A percentile compares a stretch with the other conserved stretches of the same genome.
Conservation (phyloP, 2,888 invertebrate genomes). For the Drosophila kanekoi region DNA sequence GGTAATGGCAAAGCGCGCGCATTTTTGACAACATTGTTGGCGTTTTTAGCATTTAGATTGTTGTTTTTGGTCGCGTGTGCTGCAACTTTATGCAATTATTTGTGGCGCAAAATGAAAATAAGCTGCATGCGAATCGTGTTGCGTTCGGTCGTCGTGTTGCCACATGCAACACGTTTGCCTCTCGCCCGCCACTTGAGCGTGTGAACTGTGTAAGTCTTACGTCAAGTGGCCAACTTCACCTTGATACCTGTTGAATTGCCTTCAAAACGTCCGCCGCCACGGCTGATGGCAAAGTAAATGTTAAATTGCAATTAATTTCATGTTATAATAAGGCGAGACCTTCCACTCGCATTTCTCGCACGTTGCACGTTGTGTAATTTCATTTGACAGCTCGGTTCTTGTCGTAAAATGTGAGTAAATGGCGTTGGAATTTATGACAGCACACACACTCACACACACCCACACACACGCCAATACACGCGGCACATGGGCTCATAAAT, state of each 20-base stretch:
- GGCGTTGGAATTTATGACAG: slow-evolving; percentile 53
- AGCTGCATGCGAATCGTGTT: slow-evolving; percentile 52
- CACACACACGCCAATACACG: slow-evolving; percentile 7
- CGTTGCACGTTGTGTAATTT: slow-evolving; percentile 35
- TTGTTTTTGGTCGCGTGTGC: slow-evolving; percentile 52
- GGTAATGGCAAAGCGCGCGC: slow-evolving; percentile 43
- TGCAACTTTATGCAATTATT: slow-evolving; percentile 64
- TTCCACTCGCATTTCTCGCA: slow-evolving; percentile 30
- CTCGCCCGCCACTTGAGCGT: slow-evolving; percentile 40
- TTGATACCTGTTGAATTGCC: slow-evolving; percentile 72
- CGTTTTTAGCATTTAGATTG: slow-evolving; percentile 19
- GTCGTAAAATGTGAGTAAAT: slow-evolving; percentile 62
- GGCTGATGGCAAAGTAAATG: slow-evolving; percentile 19
- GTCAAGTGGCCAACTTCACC: slow-evolving; percentile 64
- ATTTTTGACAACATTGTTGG: slow-evolving; percentile 60
- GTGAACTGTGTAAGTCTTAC: slow-evolving; percentile 3
- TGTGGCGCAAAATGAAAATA: slow-evolving; percentile 53
- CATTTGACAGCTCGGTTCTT: slow-evolving; percentile 52
- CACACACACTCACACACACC: slow-evolving; percentile 9
- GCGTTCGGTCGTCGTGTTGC: slow-evolving; percentile 20
- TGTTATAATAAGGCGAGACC: slow-evolving; percentile 50
- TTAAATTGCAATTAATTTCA: slow-evolving; percentile 65
- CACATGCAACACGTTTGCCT: slow-evolving; percentile 70
- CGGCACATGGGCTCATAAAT: slow-evolving; percentile 57
- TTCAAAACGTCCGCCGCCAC: slow-evolving; percentile 20